Conservation (phyloP, 2,113 vertebrate genomes). For the Anguilla rostrata region DNA sequence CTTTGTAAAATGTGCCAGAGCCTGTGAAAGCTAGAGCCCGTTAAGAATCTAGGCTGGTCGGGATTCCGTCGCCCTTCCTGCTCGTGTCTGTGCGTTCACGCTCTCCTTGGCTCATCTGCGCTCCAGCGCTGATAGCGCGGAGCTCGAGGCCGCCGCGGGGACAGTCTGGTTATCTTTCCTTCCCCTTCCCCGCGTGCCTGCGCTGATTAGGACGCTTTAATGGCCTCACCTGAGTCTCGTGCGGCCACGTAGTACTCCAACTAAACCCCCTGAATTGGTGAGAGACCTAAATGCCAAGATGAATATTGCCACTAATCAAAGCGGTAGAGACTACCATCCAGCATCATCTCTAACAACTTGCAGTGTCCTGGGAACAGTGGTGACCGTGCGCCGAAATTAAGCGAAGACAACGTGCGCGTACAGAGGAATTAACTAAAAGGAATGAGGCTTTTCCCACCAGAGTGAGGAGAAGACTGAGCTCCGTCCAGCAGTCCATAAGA, state of each 20-base stretch:
- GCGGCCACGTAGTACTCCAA: not conserved
- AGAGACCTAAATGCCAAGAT: not conserved
- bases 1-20: not conserved
- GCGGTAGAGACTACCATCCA: not conserved
- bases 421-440: not conserved
- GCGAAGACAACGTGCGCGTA: not conserved
- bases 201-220: slow-evolving; percentile 40
- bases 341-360: not conserved
- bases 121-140: slow-evolving; percentile 18
- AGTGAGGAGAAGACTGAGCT: not conserved
- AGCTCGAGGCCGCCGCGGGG: slow-evolving; percentile 18
- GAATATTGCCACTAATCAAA: not conserved
- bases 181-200: slow-evolving; percentile 17
- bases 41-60: not conserved
- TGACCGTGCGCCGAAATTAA: not conserved
- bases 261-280: not conserved
- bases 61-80: not conserved
- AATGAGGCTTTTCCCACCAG: not conserved
- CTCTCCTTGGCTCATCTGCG: slow-evolving; percentile 33
- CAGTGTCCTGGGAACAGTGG: not conserved
- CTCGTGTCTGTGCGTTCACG: not conserved
- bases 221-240: slow-evolving; percentile 45
- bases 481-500: not conserved
- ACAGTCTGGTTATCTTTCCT: slow-evolving; percentile 20
- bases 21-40: not conserved